Evolutionary conservation across 1,140 invertebrate species (phyloP).

Genomic region (Drosophila sulfurigaster): DNA sequence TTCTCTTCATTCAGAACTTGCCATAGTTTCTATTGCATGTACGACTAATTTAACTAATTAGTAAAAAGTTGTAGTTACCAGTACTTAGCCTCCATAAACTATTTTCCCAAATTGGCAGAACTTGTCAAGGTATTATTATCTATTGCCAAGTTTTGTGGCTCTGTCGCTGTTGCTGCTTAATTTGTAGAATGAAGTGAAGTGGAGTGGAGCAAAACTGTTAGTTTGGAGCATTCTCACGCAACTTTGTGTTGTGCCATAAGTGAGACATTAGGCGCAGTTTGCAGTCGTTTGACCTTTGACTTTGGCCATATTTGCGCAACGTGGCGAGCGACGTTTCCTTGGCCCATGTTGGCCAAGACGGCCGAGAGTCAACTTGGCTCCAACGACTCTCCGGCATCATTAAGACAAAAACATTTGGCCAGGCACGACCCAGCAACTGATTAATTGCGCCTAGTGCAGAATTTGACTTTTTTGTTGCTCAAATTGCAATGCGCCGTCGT

Average conservation of each 20-base stretch:
- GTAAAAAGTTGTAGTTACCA: background rate
- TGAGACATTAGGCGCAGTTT: slow-evolving; percentile 77
- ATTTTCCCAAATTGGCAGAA: slow-evolving; percentile 3
- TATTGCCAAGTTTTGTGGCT: background rate
- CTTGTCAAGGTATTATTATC: slow-evolving; percentile 5
- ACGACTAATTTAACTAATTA: no score
- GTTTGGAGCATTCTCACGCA: slow-evolving; percentile 62
- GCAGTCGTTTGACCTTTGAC: slow-evolving; percentile 73
- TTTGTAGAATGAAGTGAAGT: background rate
- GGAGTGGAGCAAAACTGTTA: background rate
- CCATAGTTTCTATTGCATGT: no score
- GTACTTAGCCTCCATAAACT: background rate
- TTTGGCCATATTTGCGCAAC: slow-evolving; percentile 76
- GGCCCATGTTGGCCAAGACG: slow-evolving; percentile 15
- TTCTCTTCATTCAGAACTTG: no score
- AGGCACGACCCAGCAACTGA: slow-evolving; percentile 76
- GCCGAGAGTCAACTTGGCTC: slow-evolving; percentile 31
- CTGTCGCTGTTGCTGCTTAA: background rate
- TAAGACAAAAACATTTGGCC: slow-evolving; percentile 80
- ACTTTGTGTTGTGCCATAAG: slow-evolving; percentile 54
- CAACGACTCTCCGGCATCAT: slow-evolving; percentile 61
- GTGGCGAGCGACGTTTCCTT: background rate
- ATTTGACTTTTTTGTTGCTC: slow-evolving; percentile 81
- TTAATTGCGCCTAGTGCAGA: slow-evolving; percentile 76
- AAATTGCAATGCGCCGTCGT: slow-evolving; percentile 59